Conservation (phyloP, 2,888 invertebrate species). For the Amiota mariae region DNA sequence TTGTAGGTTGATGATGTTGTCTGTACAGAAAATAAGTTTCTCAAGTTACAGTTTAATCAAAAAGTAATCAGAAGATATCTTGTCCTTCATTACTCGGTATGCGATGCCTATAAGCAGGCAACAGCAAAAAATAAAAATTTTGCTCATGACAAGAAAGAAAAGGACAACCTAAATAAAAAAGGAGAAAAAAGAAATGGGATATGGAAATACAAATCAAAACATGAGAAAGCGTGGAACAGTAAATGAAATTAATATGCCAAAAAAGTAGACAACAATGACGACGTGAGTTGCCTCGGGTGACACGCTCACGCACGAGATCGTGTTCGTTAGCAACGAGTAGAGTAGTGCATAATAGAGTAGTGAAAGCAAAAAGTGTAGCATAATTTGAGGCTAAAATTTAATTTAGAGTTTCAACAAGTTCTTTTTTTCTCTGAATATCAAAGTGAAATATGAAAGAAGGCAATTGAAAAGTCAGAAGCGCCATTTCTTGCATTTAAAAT, state of each 20-base stretch:
- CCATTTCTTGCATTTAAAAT: constrained; percentile 9
- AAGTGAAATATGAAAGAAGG: constrained; percentile 8
- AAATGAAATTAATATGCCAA: constrained; percentile 55
- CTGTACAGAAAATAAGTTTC: no score
- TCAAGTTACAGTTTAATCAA: no score
- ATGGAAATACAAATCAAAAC: no score
- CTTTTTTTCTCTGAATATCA: background rate
- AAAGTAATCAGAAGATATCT: no score
- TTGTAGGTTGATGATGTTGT: no score
- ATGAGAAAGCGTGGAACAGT: constrained; percentile 33
- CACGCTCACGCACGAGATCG: constrained; percentile 24
- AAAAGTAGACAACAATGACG: constrained; percentile 24
- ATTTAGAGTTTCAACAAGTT: constrained; percentile 56
- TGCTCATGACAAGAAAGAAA: no score
- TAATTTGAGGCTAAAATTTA: constrained; percentile 60
- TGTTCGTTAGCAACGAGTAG: constrained; percentile 4
- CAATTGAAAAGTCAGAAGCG: constrained; percentile 3
- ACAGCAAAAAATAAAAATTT: no score
- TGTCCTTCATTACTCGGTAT: no score
- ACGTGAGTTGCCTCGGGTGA: constrained; percentile 4
- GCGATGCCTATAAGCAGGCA: no score
- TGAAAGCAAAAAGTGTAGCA: constrained; percentile 43
- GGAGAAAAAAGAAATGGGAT: no score
- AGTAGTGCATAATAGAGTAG: background rate
- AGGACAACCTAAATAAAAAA: no score